Conservation (phyloP, 2,888 invertebrate genomes). For the Mayetiola destructor region DNA sequence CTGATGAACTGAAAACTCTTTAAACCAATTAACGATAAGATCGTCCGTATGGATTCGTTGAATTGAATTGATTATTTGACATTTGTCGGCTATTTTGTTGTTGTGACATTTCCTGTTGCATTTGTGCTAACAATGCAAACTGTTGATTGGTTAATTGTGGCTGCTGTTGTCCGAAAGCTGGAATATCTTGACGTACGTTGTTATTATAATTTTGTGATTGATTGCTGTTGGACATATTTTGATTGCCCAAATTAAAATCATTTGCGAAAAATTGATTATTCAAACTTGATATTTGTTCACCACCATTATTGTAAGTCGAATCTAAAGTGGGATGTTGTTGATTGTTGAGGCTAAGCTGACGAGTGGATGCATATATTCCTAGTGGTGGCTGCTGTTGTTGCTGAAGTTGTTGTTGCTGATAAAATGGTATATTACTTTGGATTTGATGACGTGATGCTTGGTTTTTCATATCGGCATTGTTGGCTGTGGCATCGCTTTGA, state of each 20-base stretch:
- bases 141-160: neutral
- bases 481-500: neutral
- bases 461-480: neutral
- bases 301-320: neutral
- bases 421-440: slow-evolving; percentile 13
- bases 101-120: neutral
- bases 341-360: no score
- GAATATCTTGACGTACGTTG: neutral
- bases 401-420: slow-evolving; percentile 17
- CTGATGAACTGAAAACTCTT: no score
- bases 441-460: neutral
- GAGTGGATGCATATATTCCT: no score
- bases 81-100: neutral
- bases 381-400: neutral
- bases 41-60: no score
- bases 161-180: neutral
- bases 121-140: neutral
- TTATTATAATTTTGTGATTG: neutral
- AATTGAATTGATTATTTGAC: no score
- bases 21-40: no score
- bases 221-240: neutral
- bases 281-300: no score
- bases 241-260: slow-evolving; percentile 2
- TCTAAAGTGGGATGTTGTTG: neutral
- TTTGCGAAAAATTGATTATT: neutral